Evolutionary conservation across 1,140 invertebrate species (phyloP), one percentile per base, ranked within the genome.

Genomic region (Danaus plexippus): DNA sequence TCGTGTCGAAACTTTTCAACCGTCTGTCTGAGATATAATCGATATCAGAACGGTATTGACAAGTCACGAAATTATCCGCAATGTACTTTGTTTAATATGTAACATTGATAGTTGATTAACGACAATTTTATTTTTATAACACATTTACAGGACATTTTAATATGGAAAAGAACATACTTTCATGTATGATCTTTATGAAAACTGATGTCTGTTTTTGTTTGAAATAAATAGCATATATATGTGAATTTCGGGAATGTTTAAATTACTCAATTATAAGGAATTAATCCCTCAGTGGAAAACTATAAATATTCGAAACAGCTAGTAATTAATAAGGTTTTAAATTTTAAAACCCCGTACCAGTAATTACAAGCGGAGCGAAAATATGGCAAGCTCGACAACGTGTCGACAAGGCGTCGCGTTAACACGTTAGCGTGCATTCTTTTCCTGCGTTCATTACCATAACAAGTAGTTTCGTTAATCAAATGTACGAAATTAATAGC

Each of bases 381-480:
- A 82, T 80, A 85, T 77, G 71, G 77, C 80, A 72, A 76, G 67
- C 77, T 67, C 79, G 71, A 82, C 80, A 77, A 82, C 69, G 73
- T 84, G 83, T 79, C 78, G 79, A 84, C 83, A 85, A 75, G 75
- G 71, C 79, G 73, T 76, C 75, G 72, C 65, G 72, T 81, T 80
- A 77, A 67, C 79, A 67, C 74, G 75, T 77, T 80, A 73, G 74
- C 79, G 75, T 84, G 80, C 80, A 86, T 84, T 86, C 82, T 86
- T 86, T 84, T 68, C 70, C 63, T 71, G 72, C 80, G 78, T 82
- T 85, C 83, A 86, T 86, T 86, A 83, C 59, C 80, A 85, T 86
- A 86, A 83, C 80, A 85, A 84, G 81, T 83, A 85, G 81, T 86
- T 86, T 78, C 83, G 83, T 86, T 86, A 86, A 86, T 86, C 81